Evolutionary conservation across 2,888 invertebrate species (phyloP), one percentile per base, ranked within the genome.

Genomic region (Carpatolechia fugitivella): DNA sequence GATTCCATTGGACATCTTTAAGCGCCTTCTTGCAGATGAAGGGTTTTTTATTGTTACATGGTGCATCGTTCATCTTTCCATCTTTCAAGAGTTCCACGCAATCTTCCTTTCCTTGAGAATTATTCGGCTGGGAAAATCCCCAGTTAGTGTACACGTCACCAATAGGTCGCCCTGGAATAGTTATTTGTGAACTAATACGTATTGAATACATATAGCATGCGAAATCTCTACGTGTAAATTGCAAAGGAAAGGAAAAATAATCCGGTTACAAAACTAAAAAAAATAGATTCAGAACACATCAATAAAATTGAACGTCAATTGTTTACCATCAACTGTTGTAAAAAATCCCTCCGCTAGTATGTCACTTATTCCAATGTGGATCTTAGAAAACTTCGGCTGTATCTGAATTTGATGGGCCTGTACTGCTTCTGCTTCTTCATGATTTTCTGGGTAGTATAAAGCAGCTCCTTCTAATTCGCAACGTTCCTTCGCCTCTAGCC

Each of bases 11-110:
- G 7, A 87, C 52, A 0, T 70, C 61, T 1, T 56, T 56, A 0
- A 79, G 64, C 0, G 68, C 67, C 58, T 84, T 88, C 63, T 82
- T 85, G 67, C 88, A 89, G 7, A 85, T 72, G 56, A 80, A 89
- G 0, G 82, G 75, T 41, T 62, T 66, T 13, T 63, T 70, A 1
- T 60, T 62, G 6, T 57, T 44, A 50, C 88, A 88, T 0, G 52
- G 46, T 13, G 70, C 70, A 31, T 85, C 85, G 40, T 80, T 77
- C 13, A 83, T 57, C 1, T 60, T 61, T 0, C 74, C 74, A 0
- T 73, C 66, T 1, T 57, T 57, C 0, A 63, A 57, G 50, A 80
- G 36, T 6, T 74, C 57, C 7, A 81, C 74, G 49, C 86, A 86
- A 56, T 77, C 73, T 47, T 85, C 82, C 0, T 38, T 56, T 0